Conservation (phyloP, 2,888 invertebrate species). For the Myathropa florea region DNA sequence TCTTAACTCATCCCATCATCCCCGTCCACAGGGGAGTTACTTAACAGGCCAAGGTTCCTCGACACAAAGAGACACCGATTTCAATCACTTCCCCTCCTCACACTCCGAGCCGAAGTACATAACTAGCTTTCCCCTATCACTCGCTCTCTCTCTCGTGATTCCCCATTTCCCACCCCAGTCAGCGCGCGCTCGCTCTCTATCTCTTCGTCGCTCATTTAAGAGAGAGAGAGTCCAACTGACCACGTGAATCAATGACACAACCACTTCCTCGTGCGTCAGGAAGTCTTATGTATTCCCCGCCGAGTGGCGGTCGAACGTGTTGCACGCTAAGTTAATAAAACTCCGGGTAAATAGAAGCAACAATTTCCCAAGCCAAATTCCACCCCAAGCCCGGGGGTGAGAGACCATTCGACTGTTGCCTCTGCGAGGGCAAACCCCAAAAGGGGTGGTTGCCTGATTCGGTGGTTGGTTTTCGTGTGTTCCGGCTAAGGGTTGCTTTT, state of each 20-base stretch:
- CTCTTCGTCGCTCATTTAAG: conserved; percentile 36
- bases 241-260: conserved; percentile 47
- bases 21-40: not conserved
- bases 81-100: not conserved
- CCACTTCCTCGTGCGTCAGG: conserved; percentile 34
- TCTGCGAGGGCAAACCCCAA: not conserved
- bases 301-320: conserved; percentile 38
- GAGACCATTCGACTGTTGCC: not conserved
- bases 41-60: not conserved
- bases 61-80: not conserved
- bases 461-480: conserved; percentile 62
- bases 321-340: conserved; percentile 58
- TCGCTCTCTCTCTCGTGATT: conserved; percentile 27
- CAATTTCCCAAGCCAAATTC: conserved; percentile 67
- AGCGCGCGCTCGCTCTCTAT: no score
- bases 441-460: conserved; percentile 57
- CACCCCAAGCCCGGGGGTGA: conserved; percentile 43
- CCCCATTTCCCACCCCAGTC: conserved; percentile 28
- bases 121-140: not conserved
- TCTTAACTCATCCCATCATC: not conserved
- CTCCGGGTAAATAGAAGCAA: conserved; percentile 64
- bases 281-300: conserved; percentile 2
- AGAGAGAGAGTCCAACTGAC: conserved; percentile 49
- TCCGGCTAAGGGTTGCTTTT: conserved; percentile 47
- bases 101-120: not conserved